Conservation (phyloP, 2,888 invertebrate genomes). For the Lochmaea crataegi region DNA sequence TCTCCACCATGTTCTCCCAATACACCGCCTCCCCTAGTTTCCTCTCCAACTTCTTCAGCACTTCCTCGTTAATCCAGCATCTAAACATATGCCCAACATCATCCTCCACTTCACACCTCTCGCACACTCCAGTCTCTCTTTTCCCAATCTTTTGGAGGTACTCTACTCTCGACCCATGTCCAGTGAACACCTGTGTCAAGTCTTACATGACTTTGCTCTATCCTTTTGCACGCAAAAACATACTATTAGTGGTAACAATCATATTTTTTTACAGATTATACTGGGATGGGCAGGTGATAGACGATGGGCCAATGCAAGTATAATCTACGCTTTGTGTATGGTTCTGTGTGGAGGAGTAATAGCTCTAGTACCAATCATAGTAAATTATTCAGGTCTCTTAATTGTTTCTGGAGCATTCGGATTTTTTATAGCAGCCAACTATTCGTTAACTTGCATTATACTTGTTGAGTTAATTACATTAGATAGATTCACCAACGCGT, state of each 20-base stretch:
- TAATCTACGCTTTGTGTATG: slow-evolving; percentile 87
- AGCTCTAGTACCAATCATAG: slow-evolving; percentile 73
- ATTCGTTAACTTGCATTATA: slow-evolving; percentile 90
- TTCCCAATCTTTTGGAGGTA: no score
- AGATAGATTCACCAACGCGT: slow-evolving; percentile 91
- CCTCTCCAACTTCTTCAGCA: no score
- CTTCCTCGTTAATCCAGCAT: no score
- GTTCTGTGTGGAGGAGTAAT: slow-evolving; percentile 76
- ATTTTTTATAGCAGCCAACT: slow-evolving; percentile 91
- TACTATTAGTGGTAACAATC: background rate
- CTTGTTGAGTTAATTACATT: slow-evolving; percentile 90
- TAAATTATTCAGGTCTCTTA: slow-evolving; percentile 71
- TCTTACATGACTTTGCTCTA: no score
- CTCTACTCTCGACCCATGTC: no score
- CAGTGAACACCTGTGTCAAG: no score
- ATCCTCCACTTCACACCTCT: no score
- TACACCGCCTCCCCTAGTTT: no score
- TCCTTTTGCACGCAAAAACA: no score
- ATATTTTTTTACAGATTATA: slow-evolving; percentile 71
- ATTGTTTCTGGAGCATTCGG: slow-evolving; percentile 84
- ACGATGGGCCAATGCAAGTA: slow-evolving; percentile 78
- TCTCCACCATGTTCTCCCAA: no score
- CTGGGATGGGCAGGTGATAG: slow-evolving; percentile 91
- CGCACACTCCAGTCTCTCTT: no score
- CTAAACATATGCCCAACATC: no score